A percentile compares a stretch with the other conserved stretches of the same genome.
These are phyloP conservation scores for Myotis lucifugus DNA, from an alignment of 2,113 vertebrate species.

Conservation along the genomic window DNA sequence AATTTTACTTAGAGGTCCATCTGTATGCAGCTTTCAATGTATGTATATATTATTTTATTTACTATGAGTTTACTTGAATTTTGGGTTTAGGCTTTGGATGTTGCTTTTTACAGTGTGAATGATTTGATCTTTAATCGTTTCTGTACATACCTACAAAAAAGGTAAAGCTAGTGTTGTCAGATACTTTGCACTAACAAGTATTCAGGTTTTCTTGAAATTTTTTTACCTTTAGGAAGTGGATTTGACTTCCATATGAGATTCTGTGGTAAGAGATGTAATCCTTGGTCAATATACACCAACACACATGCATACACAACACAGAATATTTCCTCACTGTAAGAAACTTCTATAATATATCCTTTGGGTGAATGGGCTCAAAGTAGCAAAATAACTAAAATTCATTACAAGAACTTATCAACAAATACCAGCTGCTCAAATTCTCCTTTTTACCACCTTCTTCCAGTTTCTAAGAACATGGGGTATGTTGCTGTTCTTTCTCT, in stretches of 20 bases:
- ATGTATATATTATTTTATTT: not conserved
- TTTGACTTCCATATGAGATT: not conserved
- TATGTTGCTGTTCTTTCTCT: not conserved
- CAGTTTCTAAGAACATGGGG: not conserved
- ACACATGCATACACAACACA: not conserved
- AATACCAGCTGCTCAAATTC: not conserved
- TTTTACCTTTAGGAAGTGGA: not conserved
- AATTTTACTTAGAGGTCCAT: not conserved
- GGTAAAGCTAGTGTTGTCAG: not conserved
- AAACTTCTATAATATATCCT: not conserved
- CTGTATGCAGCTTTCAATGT: not conserved
- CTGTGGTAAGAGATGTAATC: not conserved
- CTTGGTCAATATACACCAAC: not conserved
- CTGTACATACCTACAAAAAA: not conserved
- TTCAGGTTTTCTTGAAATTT: not conserved
- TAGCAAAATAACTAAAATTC: not conserved
- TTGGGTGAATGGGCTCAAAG: not conserved
- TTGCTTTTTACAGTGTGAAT: not conserved
- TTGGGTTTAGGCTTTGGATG: not conserved
- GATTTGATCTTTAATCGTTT: not conserved
- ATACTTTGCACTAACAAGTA: not conserved
- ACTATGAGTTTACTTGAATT: not conserved
- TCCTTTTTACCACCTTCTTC: not conserved
- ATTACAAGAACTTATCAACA: not conserved
- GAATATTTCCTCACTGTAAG: not conserved